phyloP scores from a whole-genome alignment of 1,140 invertebrate genomes.

The Aleiodes sp. region DNA sequence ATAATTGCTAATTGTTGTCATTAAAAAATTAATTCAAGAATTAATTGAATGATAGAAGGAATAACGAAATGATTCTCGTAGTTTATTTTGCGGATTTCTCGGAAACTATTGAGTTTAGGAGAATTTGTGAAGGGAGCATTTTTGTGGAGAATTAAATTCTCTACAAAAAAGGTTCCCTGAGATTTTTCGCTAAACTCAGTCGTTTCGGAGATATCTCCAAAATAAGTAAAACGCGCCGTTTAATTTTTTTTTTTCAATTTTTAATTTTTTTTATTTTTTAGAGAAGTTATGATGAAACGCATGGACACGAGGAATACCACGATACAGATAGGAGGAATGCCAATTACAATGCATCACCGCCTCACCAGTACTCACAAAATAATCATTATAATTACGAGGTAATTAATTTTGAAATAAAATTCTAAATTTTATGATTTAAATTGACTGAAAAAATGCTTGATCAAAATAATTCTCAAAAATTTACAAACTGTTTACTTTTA shows the following conservation, averaged over 20 bases:
- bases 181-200: no score
- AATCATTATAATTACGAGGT: conserved; percentile 62
- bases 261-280: conserved; percentile 43
- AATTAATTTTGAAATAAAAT: conserved; percentile 27
- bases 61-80: neutral
- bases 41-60: neutral
- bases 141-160: no score
- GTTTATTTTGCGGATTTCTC: no score
- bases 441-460: no score
- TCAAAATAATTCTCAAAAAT: conserved; percentile 26
- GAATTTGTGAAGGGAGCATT: no score
- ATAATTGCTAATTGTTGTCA: neutral
- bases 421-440: conserved; percentile 12
- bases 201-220: neutral
- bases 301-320: conserved; percentile 55
- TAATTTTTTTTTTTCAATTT: conserved; percentile 33
- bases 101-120: no score
- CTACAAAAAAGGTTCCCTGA: no score
- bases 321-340: conserved; percentile 63
- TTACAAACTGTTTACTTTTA: no score
- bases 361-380: conserved; percentile 58
- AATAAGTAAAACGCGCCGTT: no score
- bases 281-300: conserved; percentile 57
- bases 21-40: conserved; percentile 23
- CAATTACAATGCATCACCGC: conserved; percentile 60